Conservation (phyloP, 2,888 invertebrate genomes). For the Eudasyphora cyanicolor region DNA sequence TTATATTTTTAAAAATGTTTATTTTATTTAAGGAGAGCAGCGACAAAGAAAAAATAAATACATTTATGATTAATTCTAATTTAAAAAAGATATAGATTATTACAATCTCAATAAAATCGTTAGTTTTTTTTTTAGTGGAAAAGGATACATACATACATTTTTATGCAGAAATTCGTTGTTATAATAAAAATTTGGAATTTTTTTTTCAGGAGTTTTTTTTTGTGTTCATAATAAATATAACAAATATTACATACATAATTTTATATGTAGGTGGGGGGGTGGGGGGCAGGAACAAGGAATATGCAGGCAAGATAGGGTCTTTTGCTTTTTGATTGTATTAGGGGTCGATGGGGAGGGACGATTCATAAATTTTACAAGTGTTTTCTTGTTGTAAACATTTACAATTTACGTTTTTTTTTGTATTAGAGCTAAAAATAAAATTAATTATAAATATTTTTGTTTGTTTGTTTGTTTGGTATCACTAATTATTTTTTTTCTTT, state of each 20-base stretch:
- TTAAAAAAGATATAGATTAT: not conserved
- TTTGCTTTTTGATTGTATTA: no score
- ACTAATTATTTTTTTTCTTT: not conserved
- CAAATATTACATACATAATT: not conserved
- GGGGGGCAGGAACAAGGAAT: not conserved
- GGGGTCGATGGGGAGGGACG: no score
- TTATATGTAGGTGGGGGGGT: not conserved
- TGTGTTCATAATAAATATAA: not conserved
- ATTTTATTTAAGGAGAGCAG: not conserved
- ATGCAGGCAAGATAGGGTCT: not conserved
- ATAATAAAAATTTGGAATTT: slow-evolving; percentile 41
- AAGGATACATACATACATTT: not conserved
- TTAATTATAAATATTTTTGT: slow-evolving; percentile 26
- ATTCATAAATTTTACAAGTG: no score
- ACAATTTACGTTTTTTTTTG: not conserved
- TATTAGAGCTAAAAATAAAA: slow-evolving; percentile 12
- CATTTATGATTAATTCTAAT: slow-evolving; percentile 10
- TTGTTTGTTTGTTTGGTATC: slow-evolving; percentile 26
- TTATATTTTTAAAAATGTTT: not conserved
- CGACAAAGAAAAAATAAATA: slow-evolving; percentile 55
- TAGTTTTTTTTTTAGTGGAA: slow-evolving; percentile 7
- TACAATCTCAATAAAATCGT: not conserved
- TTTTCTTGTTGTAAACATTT: not conserved
- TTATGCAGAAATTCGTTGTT: slow-evolving; percentile 56
- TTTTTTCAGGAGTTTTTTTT: slow-evolving; percentile 11